Percentiles rank a stretch among this genome's conserved stretches.
Evolutionary conservation across 2,113 vertebrate species (phyloP).

Genomic region (Salvelinus sp.): DNA sequence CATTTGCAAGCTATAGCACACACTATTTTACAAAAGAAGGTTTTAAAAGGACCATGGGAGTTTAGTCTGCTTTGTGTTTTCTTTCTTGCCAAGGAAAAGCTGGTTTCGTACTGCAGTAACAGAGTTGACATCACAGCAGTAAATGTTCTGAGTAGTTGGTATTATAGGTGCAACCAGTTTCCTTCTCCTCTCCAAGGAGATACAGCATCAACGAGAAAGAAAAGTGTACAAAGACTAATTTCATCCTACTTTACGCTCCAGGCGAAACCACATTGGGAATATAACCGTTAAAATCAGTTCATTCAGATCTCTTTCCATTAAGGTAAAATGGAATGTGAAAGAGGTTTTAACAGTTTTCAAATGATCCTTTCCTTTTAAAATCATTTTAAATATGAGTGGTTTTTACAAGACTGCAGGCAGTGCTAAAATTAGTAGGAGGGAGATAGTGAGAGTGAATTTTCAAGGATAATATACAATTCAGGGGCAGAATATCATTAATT

Average conservation of each 20-base stretch:
- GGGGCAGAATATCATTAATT: constrained; percentile 1
- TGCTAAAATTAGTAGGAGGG: not conserved
- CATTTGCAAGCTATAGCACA: no score
- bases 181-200: not conserved
- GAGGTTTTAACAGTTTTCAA: not conserved
- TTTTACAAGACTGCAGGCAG: not conserved
- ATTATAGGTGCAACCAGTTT: not conserved
- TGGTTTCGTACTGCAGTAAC: not conserved
- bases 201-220: not conserved
- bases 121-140: not conserved
- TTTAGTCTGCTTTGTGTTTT: no score
- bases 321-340: not conserved
- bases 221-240: not conserved
- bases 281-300: not conserved
- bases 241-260: not conserved
- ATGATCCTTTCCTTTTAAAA: not conserved
- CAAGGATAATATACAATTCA: constrained; percentile 18
- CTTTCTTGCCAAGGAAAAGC: no score
- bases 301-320: not conserved
- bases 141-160: not conserved
- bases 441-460: constrained; percentile 4
- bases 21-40: no score
- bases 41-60: no score
- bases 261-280: not conserved
- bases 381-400: not conserved